Percentiles rank a stretch among this genome's conserved stretches.
Conservation (phyloP, 2,888 invertebrate genomes). For the Stegophylla sp. region DNA sequence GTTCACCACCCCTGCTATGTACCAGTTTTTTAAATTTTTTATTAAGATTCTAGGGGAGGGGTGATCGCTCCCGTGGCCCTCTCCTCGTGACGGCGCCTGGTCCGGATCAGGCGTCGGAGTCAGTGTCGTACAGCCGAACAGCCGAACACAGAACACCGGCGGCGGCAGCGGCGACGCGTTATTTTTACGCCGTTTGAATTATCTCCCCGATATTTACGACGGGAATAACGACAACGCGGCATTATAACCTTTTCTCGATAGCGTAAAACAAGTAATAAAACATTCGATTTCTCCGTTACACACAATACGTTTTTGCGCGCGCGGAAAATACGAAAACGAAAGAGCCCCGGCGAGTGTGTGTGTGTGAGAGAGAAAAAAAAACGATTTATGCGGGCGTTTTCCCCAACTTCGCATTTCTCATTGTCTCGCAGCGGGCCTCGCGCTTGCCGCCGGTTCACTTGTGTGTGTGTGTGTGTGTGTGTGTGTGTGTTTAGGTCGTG, state of each 20-base stretch:
- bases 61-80: too few species aligned
- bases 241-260: constrained; percentile 52
- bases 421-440: constrained; percentile 42
- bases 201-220: constrained; percentile 47
- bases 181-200: constrained; percentile 24
- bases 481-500: constrained; percentile 26
- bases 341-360: too few species aligned
- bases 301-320: constrained; percentile 49
- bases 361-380: constrained; percentile 30
- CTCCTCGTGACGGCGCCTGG: too few species aligned
- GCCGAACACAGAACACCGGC: too few species aligned
- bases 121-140: not conserved
- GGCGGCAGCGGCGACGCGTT: too few species aligned
- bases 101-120: too few species aligned
- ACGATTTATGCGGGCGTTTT: constrained; percentile 59
- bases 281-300: constrained; percentile 54
- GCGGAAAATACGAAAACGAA: constrained; percentile 45
- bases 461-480: too few species aligned
- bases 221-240: constrained; percentile 41
- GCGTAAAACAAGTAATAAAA: constrained; percentile 56
- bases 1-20: too few species aligned
- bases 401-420: constrained; percentile 55
- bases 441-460: too few species aligned
- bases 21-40: too few species aligned
- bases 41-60: too few species aligned